A percentile compares a stretch with the other conserved stretches of the same genome.
phyloP scores from a whole-genome alignment of 2,113 vertebrate genomes.

The Prochilodus magdalenae region DNA sequence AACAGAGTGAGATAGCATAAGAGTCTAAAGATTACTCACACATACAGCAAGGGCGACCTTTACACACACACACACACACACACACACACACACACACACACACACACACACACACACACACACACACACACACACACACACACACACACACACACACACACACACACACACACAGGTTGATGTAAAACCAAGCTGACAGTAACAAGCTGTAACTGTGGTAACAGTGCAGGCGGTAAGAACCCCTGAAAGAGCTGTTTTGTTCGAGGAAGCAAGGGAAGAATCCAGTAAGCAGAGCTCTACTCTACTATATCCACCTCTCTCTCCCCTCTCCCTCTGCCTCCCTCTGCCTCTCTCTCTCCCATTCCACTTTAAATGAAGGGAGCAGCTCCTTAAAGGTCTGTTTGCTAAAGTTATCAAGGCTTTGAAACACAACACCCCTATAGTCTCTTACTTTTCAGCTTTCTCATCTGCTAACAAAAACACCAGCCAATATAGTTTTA shows the following conservation, averaged over 20 bases:
- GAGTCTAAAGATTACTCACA: constrained; percentile 26
- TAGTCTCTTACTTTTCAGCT: no score
- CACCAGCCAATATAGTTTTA: no score
- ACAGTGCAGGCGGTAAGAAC: constrained; percentile 6
- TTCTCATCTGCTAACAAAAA: no score
- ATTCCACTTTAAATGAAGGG: no score
- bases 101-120: constrained; percentile 13
- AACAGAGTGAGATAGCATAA: constrained; percentile 8
- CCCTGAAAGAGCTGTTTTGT: constrained; percentile 36
- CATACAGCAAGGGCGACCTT: constrained; percentile 18
- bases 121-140: background rate
- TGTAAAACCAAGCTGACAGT: constrained; percentile 16
- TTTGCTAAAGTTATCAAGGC: no score
- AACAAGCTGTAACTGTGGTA: constrained; percentile 22
- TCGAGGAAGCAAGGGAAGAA: background rate
- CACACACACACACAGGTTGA: constrained; percentile 13
- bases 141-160: constrained; percentile 6
- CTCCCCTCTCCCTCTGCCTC: no score
- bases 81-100: constrained; percentile 16
- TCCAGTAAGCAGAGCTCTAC: background rate
- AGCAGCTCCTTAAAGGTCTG: no score
- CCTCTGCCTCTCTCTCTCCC: background rate
- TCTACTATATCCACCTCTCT: background rate
- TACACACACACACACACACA: background rate
- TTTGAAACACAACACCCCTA: no score